phyloP scores from a whole-genome alignment of 2,888 invertebrate genomes.

The Lithophane ornitopus region DNA sequence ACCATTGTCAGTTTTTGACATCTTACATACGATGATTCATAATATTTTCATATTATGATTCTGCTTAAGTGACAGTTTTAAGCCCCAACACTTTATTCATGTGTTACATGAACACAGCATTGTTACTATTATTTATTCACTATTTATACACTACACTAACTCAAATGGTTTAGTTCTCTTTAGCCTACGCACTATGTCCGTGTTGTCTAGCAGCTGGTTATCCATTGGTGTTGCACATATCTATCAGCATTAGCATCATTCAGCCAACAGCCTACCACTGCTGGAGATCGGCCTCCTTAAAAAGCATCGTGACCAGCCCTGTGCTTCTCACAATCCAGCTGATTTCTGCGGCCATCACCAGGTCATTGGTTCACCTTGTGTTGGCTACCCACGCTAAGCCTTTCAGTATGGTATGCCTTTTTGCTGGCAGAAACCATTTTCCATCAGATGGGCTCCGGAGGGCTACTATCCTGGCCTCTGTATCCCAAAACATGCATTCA shows the following conservation, averaged over 20 bases:
- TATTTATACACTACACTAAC: too few species aligned
- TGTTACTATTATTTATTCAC: too few species aligned
- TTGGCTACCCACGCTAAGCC: not conserved
- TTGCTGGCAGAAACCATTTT: not conserved
- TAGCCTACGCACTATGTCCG: too few species aligned
- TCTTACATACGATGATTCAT: too few species aligned
- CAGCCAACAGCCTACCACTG: not conserved
- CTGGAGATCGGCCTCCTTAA: not conserved
- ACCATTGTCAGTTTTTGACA: too few species aligned
- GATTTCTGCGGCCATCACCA: not conserved
- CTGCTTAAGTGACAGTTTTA: too few species aligned
- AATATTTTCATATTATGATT: too few species aligned
- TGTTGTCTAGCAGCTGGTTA: too few species aligned
- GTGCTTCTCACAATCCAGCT: not conserved
- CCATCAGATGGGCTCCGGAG: not conserved
- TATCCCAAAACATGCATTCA: not conserved
- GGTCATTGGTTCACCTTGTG: not conserved
- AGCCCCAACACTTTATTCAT: too few species aligned
- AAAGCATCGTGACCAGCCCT: not conserved
- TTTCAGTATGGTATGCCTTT: not conserved
- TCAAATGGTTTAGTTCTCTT: too few species aligned
- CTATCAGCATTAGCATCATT: not conserved
- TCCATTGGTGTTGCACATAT: not conserved
- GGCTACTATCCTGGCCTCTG: not conserved
- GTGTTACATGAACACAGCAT: too few species aligned